A percentile compares a stretch with the other conserved stretches of the same genome.
phyloP scores from a whole-genome alignment of 2,113 vertebrate genomes.

The Polyodon spathula region DNA sequence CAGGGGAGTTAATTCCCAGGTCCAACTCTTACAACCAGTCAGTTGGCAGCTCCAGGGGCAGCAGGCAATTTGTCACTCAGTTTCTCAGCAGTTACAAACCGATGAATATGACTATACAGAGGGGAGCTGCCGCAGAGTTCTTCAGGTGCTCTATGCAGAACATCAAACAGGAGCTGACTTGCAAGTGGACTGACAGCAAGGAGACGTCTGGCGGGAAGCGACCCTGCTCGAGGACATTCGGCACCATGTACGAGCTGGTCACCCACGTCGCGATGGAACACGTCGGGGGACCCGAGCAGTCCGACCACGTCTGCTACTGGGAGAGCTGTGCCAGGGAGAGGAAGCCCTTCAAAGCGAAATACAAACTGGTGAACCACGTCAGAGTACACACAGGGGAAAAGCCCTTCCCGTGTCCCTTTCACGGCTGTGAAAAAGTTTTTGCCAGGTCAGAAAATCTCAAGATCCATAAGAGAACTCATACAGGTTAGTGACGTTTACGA shows the following conservation, averaged over 20 bases:
- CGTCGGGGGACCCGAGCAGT: constrained; percentile 56
- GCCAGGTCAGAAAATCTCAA: constrained; percentile 61
- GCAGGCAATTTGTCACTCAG: constrained; percentile 51
- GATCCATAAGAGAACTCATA: constrained; percentile 63
- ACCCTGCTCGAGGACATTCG: constrained; percentile 55
- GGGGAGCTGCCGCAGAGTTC: constrained; percentile 38
- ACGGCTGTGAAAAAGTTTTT: constrained; percentile 56
- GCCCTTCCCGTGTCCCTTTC: constrained; percentile 46
- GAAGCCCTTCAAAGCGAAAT: constrained; percentile 55
- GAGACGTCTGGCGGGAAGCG: constrained; percentile 40
- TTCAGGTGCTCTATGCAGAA: constrained; percentile 46
- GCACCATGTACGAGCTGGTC: constrained; percentile 63
- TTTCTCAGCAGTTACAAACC: constrained; percentile 49
- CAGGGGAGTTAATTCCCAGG: constrained; percentile 44
- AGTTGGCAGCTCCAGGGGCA: constrained; percentile 37
- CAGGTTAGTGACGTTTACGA: constrained; percentile 45
- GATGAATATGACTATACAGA: constrained; percentile 47
- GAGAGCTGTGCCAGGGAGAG: constrained; percentile 40
- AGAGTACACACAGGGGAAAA: constrained; percentile 54
- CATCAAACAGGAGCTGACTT: constrained; percentile 53
- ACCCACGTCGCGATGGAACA: constrained; percentile 64
- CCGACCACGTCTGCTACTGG: constrained; percentile 57
- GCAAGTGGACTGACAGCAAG: constrained; percentile 55
- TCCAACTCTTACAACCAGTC: constrained; percentile 39
- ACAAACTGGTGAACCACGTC: constrained; percentile 57